Evolutionary conservation across 2,888 invertebrate species (phyloP), one percentile per base, ranked within the genome.

Genomic region (Drosophila parthenogenetica): DNA sequence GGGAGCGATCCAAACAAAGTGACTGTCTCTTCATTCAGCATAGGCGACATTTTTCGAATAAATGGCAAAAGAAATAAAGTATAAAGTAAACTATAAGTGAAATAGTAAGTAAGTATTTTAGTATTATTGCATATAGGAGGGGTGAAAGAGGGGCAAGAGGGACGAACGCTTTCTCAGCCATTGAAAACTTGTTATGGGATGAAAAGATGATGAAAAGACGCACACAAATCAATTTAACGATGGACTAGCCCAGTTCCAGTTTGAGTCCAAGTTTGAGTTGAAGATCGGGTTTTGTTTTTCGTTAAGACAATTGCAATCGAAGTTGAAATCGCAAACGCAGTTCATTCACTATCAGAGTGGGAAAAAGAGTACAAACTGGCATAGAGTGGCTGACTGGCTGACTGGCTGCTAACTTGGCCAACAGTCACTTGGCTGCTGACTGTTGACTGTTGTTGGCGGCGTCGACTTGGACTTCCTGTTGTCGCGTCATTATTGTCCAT

Each of bases 401-500:
- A 3, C 19, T 17, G 17, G 19, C 43, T 55, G 40, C 32, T n/a
- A 55, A 55, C 55, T 55, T 45, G 54, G 19, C 48, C 67, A 42
- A 59, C 50, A 51, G 42, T 43, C 45, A 14, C 35, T 16, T 22
- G 39, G 32, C 39, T 19, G 16, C 11, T 39, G 39, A 43, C 29
- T 45, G 39, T 32, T 22, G 39, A 37, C 22, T 37, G 25, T 46
- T 29, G 48, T 46, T 32, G 48, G 43, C 42, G 46, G 45, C 65
- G 58, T 71, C 65, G 69, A 70, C 55, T 72, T 84, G 85, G 84
- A 90, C 90, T 90, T 90, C 90, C 90, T 90, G 90, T 90, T 90
- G 90, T 90, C 90, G 90, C 90, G 88, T 89, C 90, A 90, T 90
- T 90, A 90, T 90, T 89, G 84, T 90, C 90, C 89, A 90, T 90